These are phyloP conservation scores for Cuniculus paca DNA, from an alignment of 2,797 vertebrate species.

Conservation along the genomic window DNA sequence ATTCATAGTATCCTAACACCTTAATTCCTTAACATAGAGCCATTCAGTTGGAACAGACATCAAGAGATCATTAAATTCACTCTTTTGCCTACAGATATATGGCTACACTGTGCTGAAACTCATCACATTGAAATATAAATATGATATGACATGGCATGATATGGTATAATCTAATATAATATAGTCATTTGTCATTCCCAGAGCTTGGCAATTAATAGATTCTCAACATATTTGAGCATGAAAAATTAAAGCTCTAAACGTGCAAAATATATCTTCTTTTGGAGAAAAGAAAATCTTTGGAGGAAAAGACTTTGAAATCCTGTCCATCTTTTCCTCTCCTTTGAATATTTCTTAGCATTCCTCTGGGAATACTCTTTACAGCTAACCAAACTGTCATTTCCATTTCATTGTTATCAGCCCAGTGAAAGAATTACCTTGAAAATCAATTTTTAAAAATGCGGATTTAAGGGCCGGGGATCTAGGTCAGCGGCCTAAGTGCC, in stretches of 20 bases:
- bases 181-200: not conserved
- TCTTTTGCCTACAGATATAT: slow-evolving; percentile 53
- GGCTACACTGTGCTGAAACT: slow-evolving; percentile 6
- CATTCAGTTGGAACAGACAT: not conserved
- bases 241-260: not conserved
- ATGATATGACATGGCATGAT: not conserved
- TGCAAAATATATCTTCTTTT: not conserved
- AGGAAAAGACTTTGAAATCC: not conserved
- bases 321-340: not conserved
- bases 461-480: too few species aligned
- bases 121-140: not conserved
- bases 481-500: too few species aligned
- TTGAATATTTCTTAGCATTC: slow-evolving; percentile 20
- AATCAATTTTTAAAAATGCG: slow-evolving; percentile 52
- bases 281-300: not conserved
- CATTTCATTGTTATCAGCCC: not conserved
- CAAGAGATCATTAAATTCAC: slow-evolving; percentile 26
- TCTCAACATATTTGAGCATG: not conserved
- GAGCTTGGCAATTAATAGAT: not conserved
- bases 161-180: not conserved
- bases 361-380: not conserved
- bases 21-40: not conserved
- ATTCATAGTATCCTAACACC: not conserved
- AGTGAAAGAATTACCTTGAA: slow-evolving; percentile 29
- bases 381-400: not conserved